These are phyloP conservation scores for Climacteris rufus DNA, from an alignment of 2,113 vertebrate genomes.

Conservation along the genomic window DNA sequence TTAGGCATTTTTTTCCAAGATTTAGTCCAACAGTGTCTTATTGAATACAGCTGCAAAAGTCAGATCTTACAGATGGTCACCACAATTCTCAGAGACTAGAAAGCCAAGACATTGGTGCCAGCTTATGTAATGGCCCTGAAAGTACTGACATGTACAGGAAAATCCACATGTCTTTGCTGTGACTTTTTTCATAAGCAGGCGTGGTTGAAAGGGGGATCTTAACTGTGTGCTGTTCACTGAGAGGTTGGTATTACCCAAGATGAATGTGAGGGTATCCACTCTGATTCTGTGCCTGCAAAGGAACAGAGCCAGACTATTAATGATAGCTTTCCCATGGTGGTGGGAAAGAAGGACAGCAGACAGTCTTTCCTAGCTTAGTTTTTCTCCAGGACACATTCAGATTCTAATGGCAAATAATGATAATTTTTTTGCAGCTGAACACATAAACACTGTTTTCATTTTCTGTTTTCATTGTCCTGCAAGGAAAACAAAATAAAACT, in stretches of 20 bases:
- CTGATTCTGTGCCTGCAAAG: neutral
- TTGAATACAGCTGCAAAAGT: slow-evolving; percentile 62
- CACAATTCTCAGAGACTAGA: neutral
- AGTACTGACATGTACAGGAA: neutral
- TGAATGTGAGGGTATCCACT: neutral
- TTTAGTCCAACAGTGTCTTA: slow-evolving; percentile 49
- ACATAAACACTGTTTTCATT: slow-evolving; percentile 1
- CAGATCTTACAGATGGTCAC: slow-evolving; percentile 37
- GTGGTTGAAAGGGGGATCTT: neutral
- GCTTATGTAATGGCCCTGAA: slow-evolving; percentile 37
- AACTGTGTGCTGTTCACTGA: neutral
- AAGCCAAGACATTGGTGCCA: neutral
- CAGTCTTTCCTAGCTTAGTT: neutral
- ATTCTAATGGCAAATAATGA: neutral
- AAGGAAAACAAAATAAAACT: neutral
- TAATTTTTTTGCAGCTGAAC: neutral
- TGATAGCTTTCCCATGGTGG: neutral
- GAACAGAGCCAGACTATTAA: neutral
- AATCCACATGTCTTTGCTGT: neutral
- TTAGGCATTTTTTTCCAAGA: slow-evolving; percentile 45
- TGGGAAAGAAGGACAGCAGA: neutral
- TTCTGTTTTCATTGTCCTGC: neutral
- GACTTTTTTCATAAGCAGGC: neutral
- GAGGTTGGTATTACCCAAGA: neutral
- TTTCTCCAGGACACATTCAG: neutral